Evolutionary conservation across 1,140 invertebrate genomes (phyloP), one percentile per base, ranked within the genome.

Genomic region (Dreissena rostriformis): DNA sequence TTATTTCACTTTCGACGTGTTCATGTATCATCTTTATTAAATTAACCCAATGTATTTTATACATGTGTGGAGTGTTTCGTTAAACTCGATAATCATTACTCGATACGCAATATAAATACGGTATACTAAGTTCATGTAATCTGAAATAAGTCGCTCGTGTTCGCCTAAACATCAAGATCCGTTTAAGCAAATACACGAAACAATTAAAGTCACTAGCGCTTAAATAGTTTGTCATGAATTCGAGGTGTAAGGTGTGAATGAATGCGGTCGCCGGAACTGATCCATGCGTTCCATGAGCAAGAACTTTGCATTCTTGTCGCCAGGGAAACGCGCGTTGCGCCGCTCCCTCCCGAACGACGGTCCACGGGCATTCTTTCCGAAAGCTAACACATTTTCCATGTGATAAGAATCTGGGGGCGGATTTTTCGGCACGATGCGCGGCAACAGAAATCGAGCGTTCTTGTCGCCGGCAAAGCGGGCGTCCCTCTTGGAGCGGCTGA

Each of bases 241-340:
- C 39, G 49, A 57, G 19, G 61, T 70, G 49, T 73, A 81, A 11
- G 63, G 51, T 19, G 80, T 73, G 68, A 66, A 82, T 11, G 80
- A 75, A 68, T 82, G 80, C n/a, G 80, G 80, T 7, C 80, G 57
- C 26, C 72, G 29, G 53, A 82, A 82, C 24, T 82, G 7, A 24
- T 82, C 80, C 80, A 75, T 82, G 67, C 71, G 49, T 57, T 75
- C 71, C 72, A 73, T 82, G n/a, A 84, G 82, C 55, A 84, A 84
- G 22, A 84, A 84, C 29, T 76, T 75, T 6, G 82, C 82, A 29
- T 55, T 71, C 15, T 39, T 52, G 26, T 84, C 82, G 7, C 82
- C 82, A 8, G 82, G 75, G 53, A 84, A 84, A 61, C 82, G 73
- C 10, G 82, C 82, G 55, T 55, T 77, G 19, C 82, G 72, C 0